Base-by-base conservation (phyloP, 2,113 vertebrate genomes). In the Syngnathus scovelli region DNA sequence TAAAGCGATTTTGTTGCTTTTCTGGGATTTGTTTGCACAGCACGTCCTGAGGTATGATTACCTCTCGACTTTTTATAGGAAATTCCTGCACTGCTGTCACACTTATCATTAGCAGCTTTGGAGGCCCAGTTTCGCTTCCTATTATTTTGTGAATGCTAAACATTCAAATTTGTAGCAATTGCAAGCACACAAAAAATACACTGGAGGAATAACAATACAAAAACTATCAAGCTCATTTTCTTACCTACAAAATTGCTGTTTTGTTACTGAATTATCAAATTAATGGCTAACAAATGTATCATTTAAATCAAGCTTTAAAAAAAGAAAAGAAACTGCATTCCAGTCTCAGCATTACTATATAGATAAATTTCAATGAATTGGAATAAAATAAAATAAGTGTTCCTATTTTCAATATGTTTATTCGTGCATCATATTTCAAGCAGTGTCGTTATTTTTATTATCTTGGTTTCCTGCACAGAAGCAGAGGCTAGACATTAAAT, bases 61-160 rank as follows among this genome's bases (percentile, higher is more conserved):
- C 66, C 64, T 38, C 43, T 0, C 49, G 33, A 15, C 27, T 41
- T 66, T 68, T 39, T 55, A 13, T 41, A 36, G 15, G 54, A 52
- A 66, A 52, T 36, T 46, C 49, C 64, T 59, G 64, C 56, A 23
- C 52, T 67, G 9, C 64, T 72, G 71, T 73, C 55, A 78, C 36
- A 78, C 67, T 74, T 76, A 63, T 79, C 66, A 71, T 86, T 85
- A 79, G 73, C 21, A 5, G 43, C 1, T 36, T 19, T 64, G 59
- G 71, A 64, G 62, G 43, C 51, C 49, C 61, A 69, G 11, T 62
- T 80, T 72, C 70, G 73, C 39, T 58, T 1, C 66, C 52, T 41
- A 44, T 23, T 37, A n/a, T 37, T 1, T 13, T 15, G 43, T 46
- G 43, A 46, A 46, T 46, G 43, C 43, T 15, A 13, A 43, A 43